These are phyloP conservation scores for Oxyruncus cristatus DNA, from an alignment of 2,113 vertebrate genomes.

Conservation along the genomic window DNA sequence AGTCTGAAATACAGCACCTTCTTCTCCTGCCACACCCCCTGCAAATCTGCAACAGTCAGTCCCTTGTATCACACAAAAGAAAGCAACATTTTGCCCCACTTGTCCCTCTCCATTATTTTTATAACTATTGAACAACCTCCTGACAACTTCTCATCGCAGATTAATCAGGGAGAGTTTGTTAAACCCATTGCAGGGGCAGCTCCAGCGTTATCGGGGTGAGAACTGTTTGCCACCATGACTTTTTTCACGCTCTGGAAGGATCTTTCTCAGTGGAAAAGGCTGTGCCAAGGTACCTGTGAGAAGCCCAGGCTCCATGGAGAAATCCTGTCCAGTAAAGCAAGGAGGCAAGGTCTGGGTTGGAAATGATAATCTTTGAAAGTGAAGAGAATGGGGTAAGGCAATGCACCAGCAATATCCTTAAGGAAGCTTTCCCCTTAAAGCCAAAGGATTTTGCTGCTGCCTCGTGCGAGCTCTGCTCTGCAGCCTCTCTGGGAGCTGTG, in stretches of 20 bases:
- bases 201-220: not conserved
- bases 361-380: not conserved
- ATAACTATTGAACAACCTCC: not conserved
- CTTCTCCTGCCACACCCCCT: not conserved
- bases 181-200: not conserved
- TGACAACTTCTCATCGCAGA: not conserved
- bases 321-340: fast-evolving
- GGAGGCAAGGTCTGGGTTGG: not conserved
- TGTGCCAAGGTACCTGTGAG: not conserved
- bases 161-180: not conserved
- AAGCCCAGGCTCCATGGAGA: not conserved
- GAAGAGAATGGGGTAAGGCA: not conserved
- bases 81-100: not conserved
- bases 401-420: not conserved
- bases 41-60: not conserved
- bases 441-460: not conserved
- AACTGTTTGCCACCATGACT: not conserved
- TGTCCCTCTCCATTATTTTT: not conserved
- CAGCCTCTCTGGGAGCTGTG: not conserved
- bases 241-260: not conserved
- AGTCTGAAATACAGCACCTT: not conserved
- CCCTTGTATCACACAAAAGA: not conserved
- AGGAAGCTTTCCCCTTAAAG: not conserved
- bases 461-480: fast-evolving
- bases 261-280: not conserved